Percentiles rank a stretch among this genome's conserved stretches.
Conservation (phyloP, 2,797 vertebrate genomes). For the Myotis pilosus region DNA sequence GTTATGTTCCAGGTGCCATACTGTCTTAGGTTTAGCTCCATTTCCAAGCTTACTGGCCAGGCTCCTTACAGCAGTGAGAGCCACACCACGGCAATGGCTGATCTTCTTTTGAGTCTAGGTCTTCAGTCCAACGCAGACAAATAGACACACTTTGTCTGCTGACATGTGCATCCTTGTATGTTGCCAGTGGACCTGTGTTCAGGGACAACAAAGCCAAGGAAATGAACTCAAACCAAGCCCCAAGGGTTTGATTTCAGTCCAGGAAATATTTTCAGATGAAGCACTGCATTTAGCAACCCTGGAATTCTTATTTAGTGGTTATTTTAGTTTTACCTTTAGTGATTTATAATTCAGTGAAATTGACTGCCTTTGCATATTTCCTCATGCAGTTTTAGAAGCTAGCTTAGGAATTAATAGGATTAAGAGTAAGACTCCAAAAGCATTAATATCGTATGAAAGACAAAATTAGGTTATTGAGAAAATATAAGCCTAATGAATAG, state of each 20-base stretch:
- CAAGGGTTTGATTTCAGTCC: neutral
- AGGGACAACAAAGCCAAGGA: neutral
- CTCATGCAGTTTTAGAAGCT: conserved; percentile 63
- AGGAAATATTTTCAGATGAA: neutral
- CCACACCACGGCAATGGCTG: neutral
- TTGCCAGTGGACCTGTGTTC: neutral
- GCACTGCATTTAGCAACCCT: conserved; percentile 17
- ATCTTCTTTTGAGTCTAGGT: neutral
- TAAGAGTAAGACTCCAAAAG: conserved; percentile 64
- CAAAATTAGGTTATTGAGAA: conserved; percentile 76
- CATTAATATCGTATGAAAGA: conserved; percentile 70
- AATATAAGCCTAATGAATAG: conserved; percentile 64
- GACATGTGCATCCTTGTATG: fast-evolving
- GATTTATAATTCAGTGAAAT: conserved; percentile 45
- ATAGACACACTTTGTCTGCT: neutral
- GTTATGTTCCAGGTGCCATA: neutral
- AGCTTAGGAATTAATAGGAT: conserved; percentile 63
- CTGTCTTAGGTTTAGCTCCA: neutral
- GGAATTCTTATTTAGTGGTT: neutral
- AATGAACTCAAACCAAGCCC: neutral
- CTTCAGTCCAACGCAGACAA: neutral
- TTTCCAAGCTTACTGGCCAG: neutral
- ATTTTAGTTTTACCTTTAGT: conserved; percentile 34
- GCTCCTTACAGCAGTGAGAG: neutral
- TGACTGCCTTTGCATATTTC: conserved; percentile 37